Percentiles rank a stretch among this genome's conserved stretches.
These are phyloP conservation scores for Phaethon lepturus DNA, from an alignment of 2,113 vertebrate genomes.

Conservation along the genomic window DNA sequence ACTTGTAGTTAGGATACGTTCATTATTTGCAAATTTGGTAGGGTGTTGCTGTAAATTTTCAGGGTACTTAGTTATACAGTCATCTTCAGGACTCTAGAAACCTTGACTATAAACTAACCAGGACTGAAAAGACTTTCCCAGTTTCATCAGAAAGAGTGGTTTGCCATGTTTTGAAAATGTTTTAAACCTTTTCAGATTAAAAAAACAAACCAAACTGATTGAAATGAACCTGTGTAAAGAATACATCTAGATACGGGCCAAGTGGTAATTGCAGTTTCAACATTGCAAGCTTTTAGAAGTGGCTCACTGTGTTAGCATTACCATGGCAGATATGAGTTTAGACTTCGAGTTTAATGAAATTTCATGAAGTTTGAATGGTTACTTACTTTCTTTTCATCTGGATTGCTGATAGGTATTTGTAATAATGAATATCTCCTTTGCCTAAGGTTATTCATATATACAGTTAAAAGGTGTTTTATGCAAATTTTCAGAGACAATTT, in stretches of 20 bases:
- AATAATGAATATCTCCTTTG: slow-evolving; percentile 80
- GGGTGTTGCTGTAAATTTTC: neutral
- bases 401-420: slow-evolving; percentile 78
- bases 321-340: slow-evolving; percentile 70
- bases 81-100: neutral
- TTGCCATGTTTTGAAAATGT: neutral
- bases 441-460: slow-evolving; percentile 52
- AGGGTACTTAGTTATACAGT: neutral
- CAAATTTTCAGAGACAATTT: slow-evolving; percentile 71
- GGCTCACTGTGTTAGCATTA: slow-evolving; percentile 66
- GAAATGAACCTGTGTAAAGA: neutral
- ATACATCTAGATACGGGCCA: neutral
- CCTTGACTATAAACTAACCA: neutral
- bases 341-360: slow-evolving; percentile 84
- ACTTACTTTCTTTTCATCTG: slow-evolving; percentile 78
- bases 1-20: neutral
- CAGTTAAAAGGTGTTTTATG: slow-evolving; percentile 63
- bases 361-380: slow-evolving; percentile 78
- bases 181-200: neutral
- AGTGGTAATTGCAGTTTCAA: neutral
- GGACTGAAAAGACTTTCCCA: neutral
- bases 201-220: neutral
- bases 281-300: slow-evolving; percentile 20
- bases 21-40: neutral
- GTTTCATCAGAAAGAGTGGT: neutral